Percentiles rank a stretch among this genome's conserved stretches.
phyloP scores from a whole-genome alignment of 2,888 invertebrate species.

The Apodemia mormo region DNA sequence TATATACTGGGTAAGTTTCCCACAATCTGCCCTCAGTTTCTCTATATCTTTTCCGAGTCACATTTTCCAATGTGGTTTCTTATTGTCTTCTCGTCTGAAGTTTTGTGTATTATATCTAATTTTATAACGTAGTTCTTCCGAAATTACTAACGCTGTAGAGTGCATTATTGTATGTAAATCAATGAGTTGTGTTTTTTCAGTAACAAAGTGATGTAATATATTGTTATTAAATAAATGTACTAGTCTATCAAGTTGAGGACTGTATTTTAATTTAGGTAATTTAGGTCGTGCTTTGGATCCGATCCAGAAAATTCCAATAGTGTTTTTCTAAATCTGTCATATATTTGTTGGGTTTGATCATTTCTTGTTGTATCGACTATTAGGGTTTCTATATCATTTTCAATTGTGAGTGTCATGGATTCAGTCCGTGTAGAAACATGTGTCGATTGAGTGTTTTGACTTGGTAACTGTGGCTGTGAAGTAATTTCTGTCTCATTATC shows the following conservation, averaged over 20 bases:
- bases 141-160: conserved; percentile 30
- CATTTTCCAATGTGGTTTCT: conserved; percentile 4
- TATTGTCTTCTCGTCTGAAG: not conserved
- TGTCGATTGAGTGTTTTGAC: not conserved
- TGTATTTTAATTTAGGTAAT: conserved; percentile 25
- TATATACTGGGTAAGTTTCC: conserved; percentile 26
- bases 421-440: not conserved
- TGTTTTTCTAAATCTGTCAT: not conserved
- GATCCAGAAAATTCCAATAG: not conserved
- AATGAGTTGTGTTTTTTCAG: conserved; percentile 10
- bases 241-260: not conserved
- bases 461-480: not conserved
- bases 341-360: not conserved
- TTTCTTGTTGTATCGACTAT: not conserved
- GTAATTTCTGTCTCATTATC: not conserved
- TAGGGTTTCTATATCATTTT: not conserved
- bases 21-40: conserved; percentile 28
- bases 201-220: conserved; percentile 11
- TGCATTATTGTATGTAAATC: conserved; percentile 31
- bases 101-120: conserved; percentile 3
- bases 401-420: not conserved
- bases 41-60: conserved; percentile 26
- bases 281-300: conserved; percentile 20
- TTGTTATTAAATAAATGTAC: conserved; percentile 19
- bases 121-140: conserved; percentile 28